Base-by-base conservation (phyloP, 2,797 vertebrate genomes). In the Telmatherina bonti region DNA sequence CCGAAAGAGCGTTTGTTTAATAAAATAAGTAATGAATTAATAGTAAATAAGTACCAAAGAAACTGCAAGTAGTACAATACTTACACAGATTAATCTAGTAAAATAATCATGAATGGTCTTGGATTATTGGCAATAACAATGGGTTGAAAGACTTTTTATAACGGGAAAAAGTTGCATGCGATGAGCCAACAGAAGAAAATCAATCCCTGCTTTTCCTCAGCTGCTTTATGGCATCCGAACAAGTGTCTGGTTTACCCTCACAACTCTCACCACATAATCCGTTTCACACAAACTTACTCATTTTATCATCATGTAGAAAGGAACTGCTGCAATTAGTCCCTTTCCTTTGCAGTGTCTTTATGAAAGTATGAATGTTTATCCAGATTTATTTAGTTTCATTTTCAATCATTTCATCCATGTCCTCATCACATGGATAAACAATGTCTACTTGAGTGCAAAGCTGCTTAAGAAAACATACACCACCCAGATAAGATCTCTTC, bases 401-500 rank as follows among this genome's bases (percentile, higher is more conserved):
- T 29, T 54, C 54, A 29, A 1, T 22, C 1, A 47, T 47, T 24
- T 33, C 29, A 2, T 22, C 55, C 2, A 60, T 61, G 59, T 36
- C 31, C 33, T 66, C 38, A 35, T 27, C 5, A 30, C 4, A 24
- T 18, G 4, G 16, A 30, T 58, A 31, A 55, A 66, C 29, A 13
- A 29, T 22, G 33, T 67, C 26, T 22, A 29, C 33, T 71, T 29
- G 15, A 63, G 31, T 8, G n/a, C 22, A 26, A 62, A 29, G 5
- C 18, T 56, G 10, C 45, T 43, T 41, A 58, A 51, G 8, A 35
- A 62, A 69, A 41, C 24, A 0, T 35, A 20, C 10, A 2, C 26
- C 31, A 13, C n/a, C 22, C 0, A 69, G 73, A 72, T 71, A 68
- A 67, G 54, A 70, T 72, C 71, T 73, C 33, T 61, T 27, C 54